Percentiles rank a stretch among this genome's conserved stretches.
Conservation (phyloP, 2,888 invertebrate genomes). For the Ecdyonurus torrentis region DNA sequence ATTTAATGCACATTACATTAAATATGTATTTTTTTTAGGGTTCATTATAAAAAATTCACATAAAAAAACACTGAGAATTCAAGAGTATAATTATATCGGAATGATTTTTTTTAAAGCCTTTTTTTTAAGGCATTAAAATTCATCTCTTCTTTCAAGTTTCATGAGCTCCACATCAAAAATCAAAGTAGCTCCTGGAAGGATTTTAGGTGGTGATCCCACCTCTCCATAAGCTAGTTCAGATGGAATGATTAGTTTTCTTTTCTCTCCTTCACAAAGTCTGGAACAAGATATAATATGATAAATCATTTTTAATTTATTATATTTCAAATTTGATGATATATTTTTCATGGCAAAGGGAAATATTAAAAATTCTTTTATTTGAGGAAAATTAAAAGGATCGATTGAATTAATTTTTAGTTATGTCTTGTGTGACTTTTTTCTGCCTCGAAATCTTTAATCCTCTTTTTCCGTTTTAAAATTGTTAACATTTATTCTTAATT, state of each 20-base stretch:
- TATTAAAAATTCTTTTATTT: no score
- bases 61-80: no score
- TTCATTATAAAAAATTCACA: background rate
- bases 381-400: background rate
- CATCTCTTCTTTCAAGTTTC: conserved; percentile 50
- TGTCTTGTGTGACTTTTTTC: no score
- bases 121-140: conserved; percentile 16
- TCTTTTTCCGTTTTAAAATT: no score
- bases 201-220: conserved; percentile 64
- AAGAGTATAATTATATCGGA: no score
- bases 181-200: conserved; percentile 63
- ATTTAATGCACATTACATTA: no score
- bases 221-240: conserved; percentile 72
- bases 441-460: no score
- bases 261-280: conserved; percentile 75
- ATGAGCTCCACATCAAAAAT: conserved; percentile 66
- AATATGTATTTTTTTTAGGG: background rate
- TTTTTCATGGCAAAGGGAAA: no score
- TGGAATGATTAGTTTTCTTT: conserved; percentile 69
- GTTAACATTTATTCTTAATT: no score
- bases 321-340: no score
- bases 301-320: background rate
- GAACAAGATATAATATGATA: no score
- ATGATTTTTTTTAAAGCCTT: background rate
- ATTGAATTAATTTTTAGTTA: no score